Conservation (phyloP, 2,113 vertebrate genomes). For the Aythya baeri region DNA sequence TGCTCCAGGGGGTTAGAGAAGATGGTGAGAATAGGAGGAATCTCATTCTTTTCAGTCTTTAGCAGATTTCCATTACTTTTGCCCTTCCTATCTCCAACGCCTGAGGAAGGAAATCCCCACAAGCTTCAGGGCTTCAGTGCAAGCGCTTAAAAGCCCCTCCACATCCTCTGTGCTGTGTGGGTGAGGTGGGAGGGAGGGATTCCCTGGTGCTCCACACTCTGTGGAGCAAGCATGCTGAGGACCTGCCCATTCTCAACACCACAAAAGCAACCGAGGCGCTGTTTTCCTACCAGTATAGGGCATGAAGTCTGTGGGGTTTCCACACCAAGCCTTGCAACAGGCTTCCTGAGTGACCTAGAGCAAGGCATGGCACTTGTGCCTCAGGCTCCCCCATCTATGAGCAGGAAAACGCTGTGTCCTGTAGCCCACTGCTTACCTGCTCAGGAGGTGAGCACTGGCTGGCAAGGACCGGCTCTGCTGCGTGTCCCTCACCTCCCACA, state of each 20-base stretch:
- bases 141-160: background rate
- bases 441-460: fast-evolving
- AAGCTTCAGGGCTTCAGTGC: background rate
- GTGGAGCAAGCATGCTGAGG: fast-evolving
- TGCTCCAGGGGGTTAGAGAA: slow-evolving; percentile 35
- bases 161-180: background rate
- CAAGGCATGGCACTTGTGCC: background rate
- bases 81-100: background rate
- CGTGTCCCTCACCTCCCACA: fast-evolving
- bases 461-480: fast-evolving
- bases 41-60: slow-evolving; percentile 35
- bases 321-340: background rate
- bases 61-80: slow-evolving; percentile 51
- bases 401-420: background rate
- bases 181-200: background rate
- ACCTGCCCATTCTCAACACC: fast-evolving
- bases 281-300: fast-evolving
- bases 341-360: background rate
- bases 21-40: slow-evolving; percentile 30
- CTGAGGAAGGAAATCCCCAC: background rate
- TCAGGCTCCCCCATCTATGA: fast-evolving
- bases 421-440: fast-evolving
- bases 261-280: background rate
- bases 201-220: fast-evolving
- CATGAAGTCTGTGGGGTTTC: background rate